phyloP scores from a whole-genome alignment of 2,113 vertebrate species.

The Carassius gibelio region DNA sequence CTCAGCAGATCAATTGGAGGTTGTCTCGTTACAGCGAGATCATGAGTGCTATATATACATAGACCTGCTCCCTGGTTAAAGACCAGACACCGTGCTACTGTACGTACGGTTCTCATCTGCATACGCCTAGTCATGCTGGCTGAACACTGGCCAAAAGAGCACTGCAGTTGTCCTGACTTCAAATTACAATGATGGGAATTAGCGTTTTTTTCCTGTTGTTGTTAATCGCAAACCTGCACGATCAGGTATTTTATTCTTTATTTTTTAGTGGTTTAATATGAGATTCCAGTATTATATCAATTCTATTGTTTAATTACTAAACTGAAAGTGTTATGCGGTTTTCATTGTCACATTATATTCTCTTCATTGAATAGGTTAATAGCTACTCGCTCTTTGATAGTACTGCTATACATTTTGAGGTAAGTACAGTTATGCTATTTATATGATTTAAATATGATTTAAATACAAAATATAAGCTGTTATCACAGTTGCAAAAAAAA shows the following conservation, averaged over 20 bases:
- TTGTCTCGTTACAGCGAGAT: too few relatives aligned
- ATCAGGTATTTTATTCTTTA: not conserved
- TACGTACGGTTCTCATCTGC: not conserved
- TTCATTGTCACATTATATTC: not conserved
- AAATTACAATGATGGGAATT: not conserved
- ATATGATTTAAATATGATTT: not conserved
- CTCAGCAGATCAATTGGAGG: too few relatives aligned
- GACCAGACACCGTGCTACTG: not conserved
- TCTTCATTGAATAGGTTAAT: not conserved
- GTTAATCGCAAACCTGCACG: not conserved
- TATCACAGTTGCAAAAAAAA: too few relatives aligned
- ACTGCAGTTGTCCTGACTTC: not conserved
- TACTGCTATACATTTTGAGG: not conserved
- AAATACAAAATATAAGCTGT: too few relatives aligned
- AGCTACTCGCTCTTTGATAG: not conserved
- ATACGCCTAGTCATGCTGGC: not conserved
- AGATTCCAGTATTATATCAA: not conserved
- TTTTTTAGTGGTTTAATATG: not conserved
- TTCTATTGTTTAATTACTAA: not conserved
- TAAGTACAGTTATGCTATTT: not conserved
- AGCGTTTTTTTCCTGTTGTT: not conserved
- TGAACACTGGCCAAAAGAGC: not conserved
- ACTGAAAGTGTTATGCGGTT: not conserved
- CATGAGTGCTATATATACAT: too few relatives aligned
- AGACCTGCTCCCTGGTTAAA: not conserved